Base-by-base conservation (phyloP, 23 tunicate genomes). In the Botrylloides violaceus region DNA sequence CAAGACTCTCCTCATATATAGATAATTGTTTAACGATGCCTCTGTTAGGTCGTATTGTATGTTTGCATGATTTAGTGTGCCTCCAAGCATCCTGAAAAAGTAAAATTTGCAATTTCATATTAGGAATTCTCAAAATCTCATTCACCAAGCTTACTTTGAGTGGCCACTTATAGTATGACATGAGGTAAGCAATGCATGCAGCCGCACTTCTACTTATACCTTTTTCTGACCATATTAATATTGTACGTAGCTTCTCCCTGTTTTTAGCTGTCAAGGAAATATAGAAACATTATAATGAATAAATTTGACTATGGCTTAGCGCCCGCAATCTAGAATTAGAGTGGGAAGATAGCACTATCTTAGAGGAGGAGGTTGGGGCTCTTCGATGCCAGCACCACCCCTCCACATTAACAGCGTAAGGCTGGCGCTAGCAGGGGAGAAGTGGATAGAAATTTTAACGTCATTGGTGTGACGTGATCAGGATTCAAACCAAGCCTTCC, bases 201-300 rank as follows among this genome's bases (percentile, higher is more conserved):
- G 96, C 88, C 9, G 96, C 96, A 73, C 88, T 88, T 72, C 96
- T 64, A 39, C 96, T 88, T 18, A 88, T 82, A 76, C 96, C 96
- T 63, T 82, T 81, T 29, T 63, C 58, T 5, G 96, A 88, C 96
- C 96, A 88, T 3, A 88, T 71, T 7, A 88, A 71, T 36, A 88
- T 82, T 26, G 86, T 77, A 53, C 65, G 81, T 58, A 76, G 39
- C 29, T 76, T 66, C 22, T 68, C 64, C 18, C 88, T 58, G 76
- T 83, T 83, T 3, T 26, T 34, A 66, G 73, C 88, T 83, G 71
- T 4, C 75, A 35, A 31, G 19, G 31, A 1, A 75, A 83, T 7
- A 43, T 15, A 43, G 53, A 43, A n/a, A n/a, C n/a, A n/a, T n/a
- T n/a, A n/a, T n/a, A n/a, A n/a, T n/a, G n/a, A n/a, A n/a, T n/a